Evolutionary conservation across 2,888 invertebrate genomes (phyloP).

Genomic region (Leptopilina syphax): DNA sequence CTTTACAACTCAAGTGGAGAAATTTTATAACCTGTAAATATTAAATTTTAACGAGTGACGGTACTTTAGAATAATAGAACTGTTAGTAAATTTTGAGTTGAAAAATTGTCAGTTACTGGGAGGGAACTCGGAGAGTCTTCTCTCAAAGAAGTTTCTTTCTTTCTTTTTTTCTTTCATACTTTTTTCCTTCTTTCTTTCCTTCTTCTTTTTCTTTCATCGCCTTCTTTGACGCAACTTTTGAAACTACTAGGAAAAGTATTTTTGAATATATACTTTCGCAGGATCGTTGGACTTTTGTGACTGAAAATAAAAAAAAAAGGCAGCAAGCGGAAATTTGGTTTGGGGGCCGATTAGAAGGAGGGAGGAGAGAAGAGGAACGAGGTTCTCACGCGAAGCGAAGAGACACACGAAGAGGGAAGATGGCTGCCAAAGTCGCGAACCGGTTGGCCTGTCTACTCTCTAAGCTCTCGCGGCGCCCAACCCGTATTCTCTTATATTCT

Average conservation of each 20-base stretch:
- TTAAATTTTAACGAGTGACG: background rate
- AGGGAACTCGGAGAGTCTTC: background rate
- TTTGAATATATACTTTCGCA: conserved; percentile 47
- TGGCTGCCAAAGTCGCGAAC: conserved; percentile 74
- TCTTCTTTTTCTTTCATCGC: too few relatives aligned
- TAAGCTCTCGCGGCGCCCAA: conserved; percentile 64
- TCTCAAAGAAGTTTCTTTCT: background rate
- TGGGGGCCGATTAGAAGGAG: conserved; percentile 52
- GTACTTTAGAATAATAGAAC: too few relatives aligned
- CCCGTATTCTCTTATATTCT: conserved; percentile 38
- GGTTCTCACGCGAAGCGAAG: conserved; percentile 67
- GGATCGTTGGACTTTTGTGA: conserved; percentile 54
- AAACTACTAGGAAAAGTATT: conserved; percentile 54
- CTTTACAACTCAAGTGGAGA: too few relatives aligned
- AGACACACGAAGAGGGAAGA: conserved; percentile 70
- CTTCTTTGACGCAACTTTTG: too few relatives aligned
- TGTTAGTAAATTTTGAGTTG: too few relatives aligned
- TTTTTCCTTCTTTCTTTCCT: too few relatives aligned
- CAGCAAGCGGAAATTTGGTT: conserved; percentile 62
- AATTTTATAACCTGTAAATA: background rate
- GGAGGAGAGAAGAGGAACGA: conserved; percentile 61
- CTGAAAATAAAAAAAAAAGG: conserved; percentile 50
- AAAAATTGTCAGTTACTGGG: too few relatives aligned
- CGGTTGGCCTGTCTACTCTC: conserved; percentile 73
- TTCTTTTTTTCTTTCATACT: too few relatives aligned